These are phyloP conservation scores for Melanostigma gelatinosum DNA, from an alignment of 2,113 vertebrate genomes.

Conservation along the genomic window DNA sequence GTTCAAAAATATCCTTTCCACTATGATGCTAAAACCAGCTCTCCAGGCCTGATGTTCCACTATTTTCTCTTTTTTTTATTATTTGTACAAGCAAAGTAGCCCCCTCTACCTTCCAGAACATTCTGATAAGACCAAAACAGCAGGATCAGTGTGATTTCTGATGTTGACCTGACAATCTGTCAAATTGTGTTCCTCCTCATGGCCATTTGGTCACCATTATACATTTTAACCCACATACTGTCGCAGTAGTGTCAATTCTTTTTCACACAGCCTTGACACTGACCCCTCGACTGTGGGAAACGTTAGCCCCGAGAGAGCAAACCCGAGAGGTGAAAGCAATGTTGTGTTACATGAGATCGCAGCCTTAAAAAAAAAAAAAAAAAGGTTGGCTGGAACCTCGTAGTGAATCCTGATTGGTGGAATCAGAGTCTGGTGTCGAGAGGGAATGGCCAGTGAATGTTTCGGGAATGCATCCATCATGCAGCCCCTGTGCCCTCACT, in stretches of 20 bases:
- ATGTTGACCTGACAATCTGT: constrained; percentile 36
- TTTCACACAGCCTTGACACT: constrained; percentile 64
- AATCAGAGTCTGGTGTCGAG: constrained; percentile 4
- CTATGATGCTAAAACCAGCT: constrained; percentile 19
- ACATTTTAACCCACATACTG: constrained; percentile 47
- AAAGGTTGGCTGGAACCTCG: constrained; percentile 9
- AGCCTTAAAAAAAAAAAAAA: constrained; percentile 31
- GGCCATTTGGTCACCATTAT: constrained; percentile 46
- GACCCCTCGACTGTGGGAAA: constrained; percentile 68
- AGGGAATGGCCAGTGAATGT: constrained; percentile 21
- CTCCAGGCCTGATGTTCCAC: not conserved
- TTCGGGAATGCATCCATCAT: not conserved
- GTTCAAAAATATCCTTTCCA: constrained; percentile 12
- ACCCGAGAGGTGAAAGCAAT: constrained; percentile 47
- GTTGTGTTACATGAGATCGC: constrained; percentile 44
- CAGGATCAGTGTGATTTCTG: constrained; percentile 14
- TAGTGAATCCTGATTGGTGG: constrained; percentile 27
- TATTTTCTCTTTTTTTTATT: constrained; percentile 17
- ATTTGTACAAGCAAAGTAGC: constrained; percentile 10
- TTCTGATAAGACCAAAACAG: not conserved
- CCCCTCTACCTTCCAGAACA: constrained; percentile 5
- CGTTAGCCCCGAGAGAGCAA: constrained; percentile 43
- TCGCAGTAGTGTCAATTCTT: constrained; percentile 42
- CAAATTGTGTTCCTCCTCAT: constrained; percentile 38
- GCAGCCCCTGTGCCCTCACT: not conserved